Evolutionary conservation across 2,888 invertebrate genomes (phyloP).

Genomic region (Nymphalis polychloros): DNA sequence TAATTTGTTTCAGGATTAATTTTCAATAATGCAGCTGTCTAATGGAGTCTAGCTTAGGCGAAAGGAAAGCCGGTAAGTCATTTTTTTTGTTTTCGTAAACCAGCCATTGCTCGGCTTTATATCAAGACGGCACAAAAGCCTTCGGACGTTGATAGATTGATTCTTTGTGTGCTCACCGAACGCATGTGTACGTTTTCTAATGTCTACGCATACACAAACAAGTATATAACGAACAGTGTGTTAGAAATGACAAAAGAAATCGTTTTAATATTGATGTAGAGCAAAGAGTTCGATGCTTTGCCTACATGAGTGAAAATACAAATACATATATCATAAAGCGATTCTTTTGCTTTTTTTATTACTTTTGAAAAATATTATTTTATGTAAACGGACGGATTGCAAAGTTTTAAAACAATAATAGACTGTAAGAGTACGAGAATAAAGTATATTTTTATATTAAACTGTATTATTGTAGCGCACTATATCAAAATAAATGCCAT

Average conservation of each 20-base stretch:
- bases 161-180: constrained; percentile 36
- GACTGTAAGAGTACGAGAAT: not conserved
- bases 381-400: too few species aligned
- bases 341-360: too few species aligned
- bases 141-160: constrained; percentile 54
- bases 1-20: constrained; percentile 71
- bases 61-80: constrained; percentile 70
- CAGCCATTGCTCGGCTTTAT: constrained; percentile 25
- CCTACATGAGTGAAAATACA: too few species aligned
- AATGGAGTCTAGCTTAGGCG: constrained; percentile 73
- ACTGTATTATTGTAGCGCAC: not conserved
- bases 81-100: constrained; percentile 32
- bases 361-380: too few species aligned
- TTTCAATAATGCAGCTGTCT: constrained; percentile 75
- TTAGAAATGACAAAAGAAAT: not conserved
- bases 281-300: not conserved
- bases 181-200: constrained; percentile 35
- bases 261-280: not conserved
- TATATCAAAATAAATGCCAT: not conserved
- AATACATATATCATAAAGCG: too few species aligned
- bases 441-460: not conserved
- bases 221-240: not conserved
- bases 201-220: constrained; percentile 28
- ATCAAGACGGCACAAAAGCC: constrained; percentile 49
- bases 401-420: too few species aligned